Percentiles rank a stretch among this genome's conserved stretches.
phyloP scores from a whole-genome alignment of 92 coral and sea anemone genomes.

The Epizoanthus rinbou region DNA sequence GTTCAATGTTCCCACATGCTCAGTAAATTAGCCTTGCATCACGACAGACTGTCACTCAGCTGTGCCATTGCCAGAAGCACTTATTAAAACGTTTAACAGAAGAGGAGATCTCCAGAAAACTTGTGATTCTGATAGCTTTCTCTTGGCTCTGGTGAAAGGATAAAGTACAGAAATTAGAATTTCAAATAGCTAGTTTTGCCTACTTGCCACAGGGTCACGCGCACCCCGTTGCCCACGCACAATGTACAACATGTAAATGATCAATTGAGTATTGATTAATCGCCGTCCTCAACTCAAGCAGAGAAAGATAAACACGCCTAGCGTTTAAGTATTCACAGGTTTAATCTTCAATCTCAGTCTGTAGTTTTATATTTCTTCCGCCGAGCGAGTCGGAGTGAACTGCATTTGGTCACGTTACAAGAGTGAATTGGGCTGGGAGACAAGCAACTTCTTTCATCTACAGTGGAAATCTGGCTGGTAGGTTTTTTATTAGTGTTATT shows the following conservation, averaged over 20 bases:
- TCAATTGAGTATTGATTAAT: slow-evolving; percentile 25
- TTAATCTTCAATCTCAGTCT: slow-evolving; percentile 11
- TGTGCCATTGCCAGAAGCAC: neutral
- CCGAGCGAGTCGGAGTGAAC: neutral
- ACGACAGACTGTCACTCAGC: neutral
- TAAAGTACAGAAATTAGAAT: neutral
- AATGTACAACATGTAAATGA: neutral
- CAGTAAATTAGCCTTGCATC: too few relatives aligned
- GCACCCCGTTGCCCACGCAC: slow-evolving; percentile 6
- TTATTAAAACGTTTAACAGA: neutral
- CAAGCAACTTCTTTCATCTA: neutral
- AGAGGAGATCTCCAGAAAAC: neutral
- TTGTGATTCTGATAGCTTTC: neutral
- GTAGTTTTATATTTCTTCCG: neutral
- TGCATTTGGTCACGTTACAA: neutral
- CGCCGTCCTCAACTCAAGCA: slow-evolving; percentile 6
- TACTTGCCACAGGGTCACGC: neutral
- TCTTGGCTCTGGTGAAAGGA: neutral
- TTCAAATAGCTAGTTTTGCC: neutral
- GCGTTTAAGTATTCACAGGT: slow-evolving; percentile 20
- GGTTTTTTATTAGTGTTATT: neutral
- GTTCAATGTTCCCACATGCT: too few relatives aligned
- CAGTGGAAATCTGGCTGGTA: neutral
- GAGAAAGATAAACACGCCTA: slow-evolving; percentile 26
- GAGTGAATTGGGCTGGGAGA: neutral